Conservation (phyloP, 2,888 invertebrate species). For the Nephrocerus scutellatus region DNA sequence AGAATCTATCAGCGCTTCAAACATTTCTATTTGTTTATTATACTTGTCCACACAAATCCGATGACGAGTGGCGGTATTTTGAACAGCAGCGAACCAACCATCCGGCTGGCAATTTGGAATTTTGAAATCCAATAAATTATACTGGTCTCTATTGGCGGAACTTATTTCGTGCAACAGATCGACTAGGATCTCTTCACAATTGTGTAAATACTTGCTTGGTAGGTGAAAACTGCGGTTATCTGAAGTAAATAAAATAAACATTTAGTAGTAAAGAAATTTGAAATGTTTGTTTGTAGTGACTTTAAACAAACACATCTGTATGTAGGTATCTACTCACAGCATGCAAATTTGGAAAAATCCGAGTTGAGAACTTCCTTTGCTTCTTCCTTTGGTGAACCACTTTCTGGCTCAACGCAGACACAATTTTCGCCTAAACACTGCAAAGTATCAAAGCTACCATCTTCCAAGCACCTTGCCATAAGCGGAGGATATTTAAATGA, state of each 20-base stretch:
- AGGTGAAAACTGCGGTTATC: conserved; percentile 43
- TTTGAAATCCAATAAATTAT: conserved; percentile 36
- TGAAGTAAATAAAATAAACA: conserved; percentile 23
- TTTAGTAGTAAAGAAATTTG: background rate
- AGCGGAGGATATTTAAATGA: conserved; percentile 45
- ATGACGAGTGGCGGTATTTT: conserved; percentile 47
- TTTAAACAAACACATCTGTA: conserved; percentile 2
- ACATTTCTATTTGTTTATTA: conserved; percentile 52
- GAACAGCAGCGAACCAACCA: conserved; percentile 47
- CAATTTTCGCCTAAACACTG: conserved; percentile 58
- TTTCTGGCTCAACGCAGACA: conserved; percentile 55
- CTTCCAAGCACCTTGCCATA: conserved; percentile 55
- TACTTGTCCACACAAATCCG: conserved; percentile 56
- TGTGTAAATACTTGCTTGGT: conserved; percentile 40
- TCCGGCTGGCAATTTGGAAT: conserved; percentile 50
- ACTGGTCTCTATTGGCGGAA: conserved; percentile 34
- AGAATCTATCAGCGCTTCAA: conserved; percentile 46
- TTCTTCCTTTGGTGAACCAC: conserved; percentile 47
- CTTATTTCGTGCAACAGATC: conserved; percentile 36
- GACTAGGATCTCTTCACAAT: conserved; percentile 44
- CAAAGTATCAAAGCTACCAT: conserved; percentile 61
- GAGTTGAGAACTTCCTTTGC: conserved; percentile 37
- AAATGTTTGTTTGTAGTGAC: background rate
- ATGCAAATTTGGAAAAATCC: conserved; percentile 44
- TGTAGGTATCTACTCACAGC: too few species aligned